Evolutionary conservation across 1,140 invertebrate species (phyloP).

Genomic region (Drosophila aff.): DNA sequence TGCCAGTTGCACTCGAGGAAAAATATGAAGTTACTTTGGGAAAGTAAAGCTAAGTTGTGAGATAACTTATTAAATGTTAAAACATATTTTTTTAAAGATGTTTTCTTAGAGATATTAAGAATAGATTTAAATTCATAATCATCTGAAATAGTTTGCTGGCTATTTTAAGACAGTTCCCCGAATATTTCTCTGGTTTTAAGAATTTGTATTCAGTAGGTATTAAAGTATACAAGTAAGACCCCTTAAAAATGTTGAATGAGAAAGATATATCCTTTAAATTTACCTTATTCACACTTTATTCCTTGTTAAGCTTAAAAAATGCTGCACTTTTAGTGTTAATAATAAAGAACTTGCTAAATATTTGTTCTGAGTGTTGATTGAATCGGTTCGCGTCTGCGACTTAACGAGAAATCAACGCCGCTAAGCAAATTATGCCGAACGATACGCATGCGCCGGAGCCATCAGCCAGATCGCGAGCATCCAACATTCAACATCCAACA

Average conservation of each 20-base stretch:
- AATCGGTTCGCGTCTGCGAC: constrained; percentile 54
- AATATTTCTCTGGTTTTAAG: background rate
- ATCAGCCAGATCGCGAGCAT: constrained; percentile 53
- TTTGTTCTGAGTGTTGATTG: constrained; percentile 25
- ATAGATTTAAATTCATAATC: too few relatives aligned
- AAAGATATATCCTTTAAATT: too few relatives aligned
- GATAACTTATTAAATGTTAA: background rate
- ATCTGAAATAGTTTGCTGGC: background rate
- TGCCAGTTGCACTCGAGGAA: constrained; percentile 10
- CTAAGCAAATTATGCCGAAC: constrained; percentile 83
- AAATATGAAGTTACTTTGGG: background rate
- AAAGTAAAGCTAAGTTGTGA: too few relatives aligned
- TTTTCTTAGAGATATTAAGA: background rate
- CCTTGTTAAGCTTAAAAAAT: background rate
- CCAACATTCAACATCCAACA: constrained; percentile 16
- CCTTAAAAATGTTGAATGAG: too few relatives aligned
- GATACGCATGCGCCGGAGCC: constrained; percentile 80
- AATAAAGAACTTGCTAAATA: background rate
- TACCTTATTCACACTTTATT: too few relatives aligned
- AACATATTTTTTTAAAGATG: too few relatives aligned
- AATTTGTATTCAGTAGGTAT: too few relatives aligned
- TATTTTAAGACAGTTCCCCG: background rate
- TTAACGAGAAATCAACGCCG: constrained; percentile 83
- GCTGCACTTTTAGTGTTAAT: too few relatives aligned
- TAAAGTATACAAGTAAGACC: too few relatives aligned